These are phyloP conservation scores for Euclidia mi DNA, from an alignment of 2,888 invertebrate species.

Conservation along the genomic window DNA sequence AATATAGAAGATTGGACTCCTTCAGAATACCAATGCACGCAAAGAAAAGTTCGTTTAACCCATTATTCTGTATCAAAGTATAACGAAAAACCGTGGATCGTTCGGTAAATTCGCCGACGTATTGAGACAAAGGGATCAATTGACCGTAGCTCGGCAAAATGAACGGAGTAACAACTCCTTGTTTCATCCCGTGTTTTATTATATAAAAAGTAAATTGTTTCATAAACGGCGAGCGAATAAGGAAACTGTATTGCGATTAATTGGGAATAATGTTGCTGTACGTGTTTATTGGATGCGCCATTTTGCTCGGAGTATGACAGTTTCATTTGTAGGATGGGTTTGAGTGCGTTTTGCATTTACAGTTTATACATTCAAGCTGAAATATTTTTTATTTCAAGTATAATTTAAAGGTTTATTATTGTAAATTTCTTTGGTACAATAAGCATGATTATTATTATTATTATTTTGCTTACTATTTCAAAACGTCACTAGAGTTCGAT, in stretches of 20 bases:
- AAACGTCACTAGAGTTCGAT: no score
- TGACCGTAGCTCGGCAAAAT: conserved; percentile 49
- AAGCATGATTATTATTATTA: no score
- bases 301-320: no score
- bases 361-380: no score
- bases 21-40: conserved; percentile 17
- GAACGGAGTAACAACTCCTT: conserved; percentile 15
- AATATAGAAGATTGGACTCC: no score
- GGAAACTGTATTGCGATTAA: conserved; percentile 4
- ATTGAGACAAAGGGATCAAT: conserved; percentile 57
- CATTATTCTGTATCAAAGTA: conserved; percentile 13
- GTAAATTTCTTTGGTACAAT: no score
- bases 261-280: not conserved
- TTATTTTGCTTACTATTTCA: no score
- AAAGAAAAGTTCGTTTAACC: conserved; percentile 29
- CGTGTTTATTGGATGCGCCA: no score
- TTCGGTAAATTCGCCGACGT: conserved; percentile 37
- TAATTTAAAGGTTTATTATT: no score
- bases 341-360: no score
- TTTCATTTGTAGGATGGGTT: no score
- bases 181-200: conserved; percentile 21
- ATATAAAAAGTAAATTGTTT: conserved; percentile 28
- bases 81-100: conserved; percentile 24
- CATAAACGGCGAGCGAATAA: conserved; percentile 6
- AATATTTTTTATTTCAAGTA: no score